Evolutionary conservation across 2,888 invertebrate species (phyloP).

Genomic region (Drosophila koepferae): DNA sequence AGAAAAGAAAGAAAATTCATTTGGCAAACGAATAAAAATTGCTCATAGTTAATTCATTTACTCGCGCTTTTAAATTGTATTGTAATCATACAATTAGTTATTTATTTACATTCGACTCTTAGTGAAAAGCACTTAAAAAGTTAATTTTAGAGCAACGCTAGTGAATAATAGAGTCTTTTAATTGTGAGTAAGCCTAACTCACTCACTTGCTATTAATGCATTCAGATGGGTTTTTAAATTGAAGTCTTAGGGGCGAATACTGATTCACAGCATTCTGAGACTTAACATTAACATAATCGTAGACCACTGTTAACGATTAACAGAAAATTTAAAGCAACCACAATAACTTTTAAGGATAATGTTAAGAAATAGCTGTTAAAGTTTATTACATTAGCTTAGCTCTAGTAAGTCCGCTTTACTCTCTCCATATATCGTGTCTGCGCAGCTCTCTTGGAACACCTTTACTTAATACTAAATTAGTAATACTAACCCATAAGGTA

Average conservation of each 20-base stretch:
- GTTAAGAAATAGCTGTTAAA: background rate
- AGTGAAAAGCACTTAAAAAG: background rate
- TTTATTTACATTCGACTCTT: background rate
- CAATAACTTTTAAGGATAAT: background rate
- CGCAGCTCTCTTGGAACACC: conserved; percentile 8
- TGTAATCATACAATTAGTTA: background rate
- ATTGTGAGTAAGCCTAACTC: too few species aligned
- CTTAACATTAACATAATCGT: too few species aligned
- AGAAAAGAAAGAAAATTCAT: background rate
- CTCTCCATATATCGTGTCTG: conserved; percentile 1
- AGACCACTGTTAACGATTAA: too few species aligned
- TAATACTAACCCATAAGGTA: conserved; percentile 29
- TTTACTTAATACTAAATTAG: background rate
- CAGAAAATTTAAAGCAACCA: too few species aligned
- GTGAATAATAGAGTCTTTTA: too few species aligned
- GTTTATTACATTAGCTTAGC: background rate
- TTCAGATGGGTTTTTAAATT: too few species aligned
- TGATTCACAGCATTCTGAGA: too few species aligned
- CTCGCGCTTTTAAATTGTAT: background rate
- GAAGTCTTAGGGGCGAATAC: background rate
- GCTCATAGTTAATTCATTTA: background rate
- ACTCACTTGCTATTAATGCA: background rate
- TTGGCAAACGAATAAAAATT: background rate
- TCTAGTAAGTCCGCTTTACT: background rate
- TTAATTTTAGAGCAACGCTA: background rate